phyloP scores from a whole-genome alignment of 2,113 vertebrate species.

The Marcusenius ussheri region DNA sequence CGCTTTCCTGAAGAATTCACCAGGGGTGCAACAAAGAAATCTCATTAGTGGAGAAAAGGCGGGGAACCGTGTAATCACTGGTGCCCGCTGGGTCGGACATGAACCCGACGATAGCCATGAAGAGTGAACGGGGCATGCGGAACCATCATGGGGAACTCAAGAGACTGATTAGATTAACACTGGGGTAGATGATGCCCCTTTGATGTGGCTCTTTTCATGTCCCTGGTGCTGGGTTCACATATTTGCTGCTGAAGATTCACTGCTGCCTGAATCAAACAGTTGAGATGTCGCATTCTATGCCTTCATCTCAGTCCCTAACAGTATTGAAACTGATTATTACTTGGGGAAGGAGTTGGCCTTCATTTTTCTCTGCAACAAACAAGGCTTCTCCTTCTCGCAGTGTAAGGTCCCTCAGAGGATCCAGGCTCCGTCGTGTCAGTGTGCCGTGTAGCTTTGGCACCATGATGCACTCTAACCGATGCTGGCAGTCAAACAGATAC shows the following conservation, averaged over 20 bases:
- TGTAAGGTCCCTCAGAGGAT: background rate
- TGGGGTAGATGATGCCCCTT: slow-evolving; percentile 49
- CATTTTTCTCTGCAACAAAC: slow-evolving; percentile 37
- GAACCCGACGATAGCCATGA: background rate
- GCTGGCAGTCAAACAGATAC: background rate
- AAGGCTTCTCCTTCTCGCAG: slow-evolving; percentile 33
- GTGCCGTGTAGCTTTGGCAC: slow-evolving; percentile 16
- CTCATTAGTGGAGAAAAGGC: slow-evolving; percentile 38
- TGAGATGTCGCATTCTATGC: background rate
- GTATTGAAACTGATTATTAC: slow-evolving; percentile 21
- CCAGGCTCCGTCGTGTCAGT: slow-evolving; percentile 20
- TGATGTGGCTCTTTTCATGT: slow-evolving; percentile 53
- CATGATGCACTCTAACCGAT: background rate
- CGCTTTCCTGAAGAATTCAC: slow-evolving; percentile 25
- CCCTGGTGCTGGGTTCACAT: slow-evolving; percentile 29
- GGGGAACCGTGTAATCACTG: slow-evolving; percentile 39
- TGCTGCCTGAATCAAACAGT: background rate
- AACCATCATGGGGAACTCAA: slow-evolving; percentile 28
- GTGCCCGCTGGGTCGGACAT: slow-evolving; percentile 26
- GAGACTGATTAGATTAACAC: slow-evolving; percentile 52
- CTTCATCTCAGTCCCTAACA: background rate
- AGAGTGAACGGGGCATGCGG: slow-evolving; percentile 4
- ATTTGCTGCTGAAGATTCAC: background rate
- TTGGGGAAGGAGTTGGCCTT: slow-evolving; percentile 26
- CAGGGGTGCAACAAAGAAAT: slow-evolving; percentile 16